Evolutionary conservation across 2,113 vertebrate genomes (phyloP).

Genomic region (Oncorhynchus nerka): DNA sequence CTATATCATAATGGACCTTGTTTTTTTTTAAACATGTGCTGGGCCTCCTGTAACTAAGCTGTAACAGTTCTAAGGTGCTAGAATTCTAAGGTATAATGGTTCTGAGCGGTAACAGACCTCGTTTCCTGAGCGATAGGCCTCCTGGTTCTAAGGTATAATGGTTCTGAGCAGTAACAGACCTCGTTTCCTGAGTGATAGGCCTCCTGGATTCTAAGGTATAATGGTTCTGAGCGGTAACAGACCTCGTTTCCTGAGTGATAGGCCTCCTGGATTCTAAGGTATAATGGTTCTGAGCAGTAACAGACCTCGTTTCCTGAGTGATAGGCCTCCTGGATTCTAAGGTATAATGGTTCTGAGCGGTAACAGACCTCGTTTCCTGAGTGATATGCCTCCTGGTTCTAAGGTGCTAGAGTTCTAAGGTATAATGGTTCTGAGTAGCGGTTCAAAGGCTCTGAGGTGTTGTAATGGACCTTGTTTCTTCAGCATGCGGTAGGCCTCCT

Average conservation of each 20-base stretch:
- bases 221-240: too few species aligned
- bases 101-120: too few species aligned
- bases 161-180: constrained; percentile 61
- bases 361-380: neutral
- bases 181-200: constrained; percentile 91
- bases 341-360: too few species aligned
- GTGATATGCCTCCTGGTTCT: neutral
- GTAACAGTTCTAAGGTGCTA: neutral
- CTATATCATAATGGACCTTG: too few species aligned
- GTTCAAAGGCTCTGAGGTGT: neutral
- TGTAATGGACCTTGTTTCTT: constrained; percentile 87
- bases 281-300: too few species aligned
- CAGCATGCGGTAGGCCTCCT: constrained; percentile 88
- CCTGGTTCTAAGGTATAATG: neutral
- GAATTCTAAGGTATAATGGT: neutral
- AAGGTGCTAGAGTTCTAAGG: neutral
- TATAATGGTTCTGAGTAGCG: neutral
- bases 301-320: neutral
- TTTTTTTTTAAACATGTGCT: neutral
- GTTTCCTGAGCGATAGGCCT: neutral
- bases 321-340: neutral
- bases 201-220: constrained; percentile 59
- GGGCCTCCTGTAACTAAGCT: too few species aligned
- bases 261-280: too few species aligned
- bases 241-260: too few species aligned